Evolutionary conservation across 2,113 vertebrate genomes (phyloP), one percentile per base, ranked within the genome.

Genomic region (Acanthochromis polyacanthus): DNA sequence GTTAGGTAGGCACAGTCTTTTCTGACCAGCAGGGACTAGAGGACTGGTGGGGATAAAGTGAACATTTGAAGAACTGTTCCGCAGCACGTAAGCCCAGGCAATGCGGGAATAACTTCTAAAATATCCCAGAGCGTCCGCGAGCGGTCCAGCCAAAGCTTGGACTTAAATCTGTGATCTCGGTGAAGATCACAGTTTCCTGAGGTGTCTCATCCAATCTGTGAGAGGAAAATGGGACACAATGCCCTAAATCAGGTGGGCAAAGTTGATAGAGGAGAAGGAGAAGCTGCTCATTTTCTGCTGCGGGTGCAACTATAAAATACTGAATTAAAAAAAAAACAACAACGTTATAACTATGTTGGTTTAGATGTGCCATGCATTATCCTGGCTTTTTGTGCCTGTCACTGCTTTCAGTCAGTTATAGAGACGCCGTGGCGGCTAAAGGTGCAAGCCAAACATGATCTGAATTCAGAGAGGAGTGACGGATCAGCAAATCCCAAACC

Each of bases 401-500:
- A 73, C 51, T 73, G 14, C 53, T 62, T 61, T 52, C 52, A 19
- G 60, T 40, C 5, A 52, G 30, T 55, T 75, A 74, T 45, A 71
- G 71, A 82, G 20, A 22, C 50, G 32, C 38, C 12, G 48, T 71
- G 70, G 48, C 71, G 69, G 43, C 40, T 66, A 84, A 62, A 59
- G 12, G 9, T 67, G 67, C 63, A 46, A 81, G 61, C 28, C 36
- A 63, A 75, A 89, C 78, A 62, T 78, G 71, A 61, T 88, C 55
- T 63, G 68, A 61, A 78, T 76, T 70, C 61, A 78, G 52, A 50
- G 57, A 71, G 50, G 59, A 84, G 52, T 85, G 82, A 82, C 83
- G 80, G 40, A 88, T 83, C 68, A 78, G 82, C 78, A 69, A 83
- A 83, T 83, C 78, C 66, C 78, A 76, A 73, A 66, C 70, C 67